These are phyloP conservation scores for Matsumurasca onukii DNA, from an alignment of 1,140 invertebrate species.

Conservation along the genomic window DNA sequence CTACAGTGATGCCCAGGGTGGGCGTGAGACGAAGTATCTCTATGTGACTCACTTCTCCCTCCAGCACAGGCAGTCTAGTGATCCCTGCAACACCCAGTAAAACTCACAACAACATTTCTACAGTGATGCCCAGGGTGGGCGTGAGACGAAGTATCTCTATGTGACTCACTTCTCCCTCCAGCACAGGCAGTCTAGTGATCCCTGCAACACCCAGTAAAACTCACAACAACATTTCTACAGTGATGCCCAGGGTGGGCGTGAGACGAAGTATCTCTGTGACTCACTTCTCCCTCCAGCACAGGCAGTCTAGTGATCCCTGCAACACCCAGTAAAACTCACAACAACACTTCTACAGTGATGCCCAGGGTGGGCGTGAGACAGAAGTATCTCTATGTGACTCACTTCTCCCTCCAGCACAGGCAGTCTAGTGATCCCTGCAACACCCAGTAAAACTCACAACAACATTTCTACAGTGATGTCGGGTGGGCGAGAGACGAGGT, in stretches of 20 bases:
- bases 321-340: no score
- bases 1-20: not conserved
- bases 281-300: conserved; percentile 10
- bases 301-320: not conserved
- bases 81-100: not conserved
- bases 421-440: not conserved
- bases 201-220: no score
- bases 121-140: not conserved
- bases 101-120: no score
- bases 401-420: conserved; percentile 13
- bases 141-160: not conserved
- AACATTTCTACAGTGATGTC: no score
- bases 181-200: conserved; percentile 5
- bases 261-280: not conserved
- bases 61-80: conserved; percentile 9
- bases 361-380: not conserved
- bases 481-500: no score
- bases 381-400: conserved; percentile 1
- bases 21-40: not conserved
- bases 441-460: no score
- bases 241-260: not conserved
- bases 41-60: conserved; percentile 7
- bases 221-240: no score
- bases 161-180: conserved; percentile 10
- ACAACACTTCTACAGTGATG: conserved; percentile 1